Base-by-base conservation (phyloP, 2,113 vertebrate species). In the Ancistrus triradiatus region DNA sequence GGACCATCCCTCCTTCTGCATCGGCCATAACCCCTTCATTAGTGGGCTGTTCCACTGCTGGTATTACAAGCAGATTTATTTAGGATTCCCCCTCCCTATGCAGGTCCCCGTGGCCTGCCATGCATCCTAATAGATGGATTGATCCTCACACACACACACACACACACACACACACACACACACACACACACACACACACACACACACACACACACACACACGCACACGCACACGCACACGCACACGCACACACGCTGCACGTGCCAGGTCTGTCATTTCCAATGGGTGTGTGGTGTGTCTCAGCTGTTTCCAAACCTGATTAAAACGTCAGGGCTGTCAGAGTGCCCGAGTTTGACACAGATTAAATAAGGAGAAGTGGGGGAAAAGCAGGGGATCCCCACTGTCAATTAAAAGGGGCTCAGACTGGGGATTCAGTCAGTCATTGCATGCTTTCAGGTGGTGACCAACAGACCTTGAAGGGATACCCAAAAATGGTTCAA, bases 1-100 rank as follows among this genome's bases (percentile, higher is more conserved):
- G 11, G 35, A 5, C 7, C 35, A 38, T 0, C 51, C 70, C 51
- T 66, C 35, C 38, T 66, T 66, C 69, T 47, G 59, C 66, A 22
- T 79, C 73, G 40, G 73, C 74, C 78, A 79, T 87, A 86, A 86
- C 84, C 74, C 84, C 81, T 83, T 86, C 82, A 86, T 86, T 85
- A 87, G 43, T 52, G 49, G 79, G 64, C 80, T 80, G 84, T 88
- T 88, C 83, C 77, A 70, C 70, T 76, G 65, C 78, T 80, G 82
- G 80, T 88, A 85, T 84, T 80, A 85, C 84, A 83, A 82, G 78
- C 63, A 71, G 74, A 77, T 81, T 55, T 75, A 58, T 69, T 65
- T 19, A 63, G 46, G 9, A 8, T 9, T 21, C 37, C 58, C 50
- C 63, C 69, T 15, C 44, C 61, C 59, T 47, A 42, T 57, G 52